Conservation (phyloP, 2,888 invertebrate species). For the Megaustenia siamemsis region DNA sequence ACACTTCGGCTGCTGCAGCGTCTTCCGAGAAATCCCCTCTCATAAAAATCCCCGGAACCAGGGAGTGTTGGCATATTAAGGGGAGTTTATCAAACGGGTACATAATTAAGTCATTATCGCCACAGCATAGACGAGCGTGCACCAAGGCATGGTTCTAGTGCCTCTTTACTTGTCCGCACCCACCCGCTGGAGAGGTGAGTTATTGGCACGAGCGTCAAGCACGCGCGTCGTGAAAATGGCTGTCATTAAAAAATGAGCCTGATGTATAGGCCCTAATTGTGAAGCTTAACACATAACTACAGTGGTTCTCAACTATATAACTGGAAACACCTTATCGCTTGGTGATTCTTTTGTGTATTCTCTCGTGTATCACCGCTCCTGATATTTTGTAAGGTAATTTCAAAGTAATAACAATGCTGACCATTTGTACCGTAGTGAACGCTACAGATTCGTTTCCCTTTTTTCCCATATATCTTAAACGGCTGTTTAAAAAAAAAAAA, state of each 20-base stretch:
- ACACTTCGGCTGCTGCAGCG: background rate
- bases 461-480: too few relatives aligned
- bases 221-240: conserved; percentile 26
- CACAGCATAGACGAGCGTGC: conserved; percentile 16
- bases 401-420: too few relatives aligned
- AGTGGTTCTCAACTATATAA: too few relatives aligned
- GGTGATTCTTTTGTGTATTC: too few relatives aligned
- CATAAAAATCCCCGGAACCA: background rate
- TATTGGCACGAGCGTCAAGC: conserved; percentile 31
- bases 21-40: background rate
- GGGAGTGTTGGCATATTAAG: conserved; percentile 17
- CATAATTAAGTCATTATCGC: conserved; percentile 43
- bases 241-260: conserved; percentile 32
- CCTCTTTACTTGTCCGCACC: conserved; percentile 10
- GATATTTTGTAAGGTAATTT: too few relatives aligned
- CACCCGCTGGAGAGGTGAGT: conserved; percentile 26
- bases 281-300: conserved; percentile 14
- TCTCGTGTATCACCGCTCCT: too few relatives aligned
- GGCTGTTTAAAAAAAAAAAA: too few relatives aligned
- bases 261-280: background rate
- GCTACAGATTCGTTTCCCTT: too few relatives aligned
- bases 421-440: too few relatives aligned
- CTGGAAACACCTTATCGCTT: too few relatives aligned
- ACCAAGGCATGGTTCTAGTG: background rate
- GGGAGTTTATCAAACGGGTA: conserved; percentile 36